phyloP scores from a whole-genome alignment of 2,797 vertebrate species.

The Sebastes matsubarae region DNA sequence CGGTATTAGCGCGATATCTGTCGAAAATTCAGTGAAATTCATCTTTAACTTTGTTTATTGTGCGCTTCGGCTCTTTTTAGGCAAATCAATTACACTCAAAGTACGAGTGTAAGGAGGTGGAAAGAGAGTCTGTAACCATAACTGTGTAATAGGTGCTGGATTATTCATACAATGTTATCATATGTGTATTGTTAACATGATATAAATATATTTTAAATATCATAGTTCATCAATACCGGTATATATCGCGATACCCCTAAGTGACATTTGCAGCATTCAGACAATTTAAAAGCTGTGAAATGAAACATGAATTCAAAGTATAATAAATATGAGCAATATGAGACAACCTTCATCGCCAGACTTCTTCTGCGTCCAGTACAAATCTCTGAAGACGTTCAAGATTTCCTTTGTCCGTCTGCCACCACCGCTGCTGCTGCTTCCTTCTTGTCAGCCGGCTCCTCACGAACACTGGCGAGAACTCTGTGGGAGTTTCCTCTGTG shows the following conservation, averaged over 20 bases:
- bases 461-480: neutral
- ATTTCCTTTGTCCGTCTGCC: neutral
- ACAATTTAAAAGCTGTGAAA: neutral
- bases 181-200: neutral
- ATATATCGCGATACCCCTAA: too few species aligned
- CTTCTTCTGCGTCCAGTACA: too few species aligned
- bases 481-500: constrained; percentile 59
- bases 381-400: neutral
- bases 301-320: neutral
- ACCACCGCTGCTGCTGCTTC: neutral
- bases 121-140: neutral
- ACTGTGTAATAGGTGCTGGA: neutral
- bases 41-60: neutral
- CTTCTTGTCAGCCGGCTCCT: constrained; percentile 26
- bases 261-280: neutral
- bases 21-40: neutral
- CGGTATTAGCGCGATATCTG: neutral
- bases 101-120: neutral
- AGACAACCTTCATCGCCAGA: neutral
- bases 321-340: neutral
- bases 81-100: neutral
- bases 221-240: too few species aligned
- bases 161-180: neutral
- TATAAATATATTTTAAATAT: neutral
- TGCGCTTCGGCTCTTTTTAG: neutral